Percentiles rank a stretch among this genome's conserved stretches.
Conservation (phyloP, 2,888 invertebrate species). For the Euplexia lucipara region DNA sequence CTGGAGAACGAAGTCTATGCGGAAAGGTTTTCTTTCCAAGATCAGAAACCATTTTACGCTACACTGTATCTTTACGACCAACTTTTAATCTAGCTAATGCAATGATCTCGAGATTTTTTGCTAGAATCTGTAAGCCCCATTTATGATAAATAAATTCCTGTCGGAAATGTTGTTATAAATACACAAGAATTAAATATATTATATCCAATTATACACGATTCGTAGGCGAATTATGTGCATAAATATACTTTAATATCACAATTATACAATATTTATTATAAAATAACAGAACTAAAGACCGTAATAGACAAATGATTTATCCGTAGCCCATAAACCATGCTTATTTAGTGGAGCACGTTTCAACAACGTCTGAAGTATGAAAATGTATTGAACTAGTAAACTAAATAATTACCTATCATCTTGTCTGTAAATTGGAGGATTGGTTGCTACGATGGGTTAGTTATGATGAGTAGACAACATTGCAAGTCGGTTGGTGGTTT, state of each 20-base stretch:
- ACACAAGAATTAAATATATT: neutral
- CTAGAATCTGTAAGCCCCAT: constrained; percentile 10
- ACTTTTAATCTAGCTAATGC: neutral
- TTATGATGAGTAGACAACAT: too few relatives aligned
- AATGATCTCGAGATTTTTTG: neutral
- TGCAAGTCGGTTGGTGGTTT: too few relatives aligned
- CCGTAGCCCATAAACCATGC: constrained; percentile 1
- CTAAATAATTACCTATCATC: neutral
- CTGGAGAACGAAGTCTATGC: neutral
- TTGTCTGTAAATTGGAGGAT: neutral
- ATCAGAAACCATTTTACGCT: neutral
- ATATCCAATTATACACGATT: neutral
- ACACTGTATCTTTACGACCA: neutral
- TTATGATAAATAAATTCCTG: too few relatives aligned
- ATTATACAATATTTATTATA: constrained; percentile 34
- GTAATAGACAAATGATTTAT: constrained; percentile 5
- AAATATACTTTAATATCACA: constrained; percentile 21
- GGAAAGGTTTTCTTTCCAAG: neutral
- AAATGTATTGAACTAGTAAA: neutral
- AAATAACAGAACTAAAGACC: constrained; percentile 13
- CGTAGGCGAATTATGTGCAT: constrained; percentile 16
- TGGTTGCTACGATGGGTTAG: neutral
- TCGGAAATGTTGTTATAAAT: constrained; percentile 1
- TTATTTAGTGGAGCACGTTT: constrained; percentile 15
- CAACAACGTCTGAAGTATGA: neutral